Base-by-base conservation (phyloP, 1,140 invertebrate species). In the Anoplophora glabripennis region DNA sequence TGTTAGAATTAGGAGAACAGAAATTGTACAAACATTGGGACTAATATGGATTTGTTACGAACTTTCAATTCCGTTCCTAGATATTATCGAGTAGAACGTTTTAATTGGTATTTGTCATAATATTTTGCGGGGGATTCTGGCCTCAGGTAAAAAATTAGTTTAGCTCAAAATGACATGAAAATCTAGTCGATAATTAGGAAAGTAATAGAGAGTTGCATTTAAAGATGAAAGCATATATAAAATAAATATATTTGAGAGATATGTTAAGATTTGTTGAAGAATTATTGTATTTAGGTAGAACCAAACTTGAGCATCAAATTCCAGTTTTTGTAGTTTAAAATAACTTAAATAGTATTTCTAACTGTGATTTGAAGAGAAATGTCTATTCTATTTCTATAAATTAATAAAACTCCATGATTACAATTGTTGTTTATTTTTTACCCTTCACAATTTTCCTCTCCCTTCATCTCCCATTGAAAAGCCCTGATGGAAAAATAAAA, bases 281-380 rank as follows among this genome's bases (percentile, higher is more conserved):
- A 28, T 28, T 5, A 2, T 28, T 28, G 21, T 28, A 28, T 28
- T 28, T 28, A 28, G 21, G 21, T 28, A 28, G 21, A 28, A 28
- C 3, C 21, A 28, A 28, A 12, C 7, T 12, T 12, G 38, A 41
- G 7, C 2, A 15, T 41, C 15, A 12, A 41, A 12, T 41, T 17
- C 38, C n/a, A 41, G 38, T 12, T 41, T 41, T 17, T 41, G 15
- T 41, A 41, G 38, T 3, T 12, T 41, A 41, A 41, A 15, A 7
- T 41, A 10, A 14, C 7, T 52, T 61, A 14, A 55, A 57, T 62
- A 67, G 63, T 67, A 61, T 62, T 61, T 67, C 65, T 64, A 64
- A 67, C 65, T 67, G 65, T 67, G 65, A 67, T 65, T 67, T 55
- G 37, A 67, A 61, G 55, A 59, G n/a, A 53, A 53, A 61, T 64